Evolutionary conservation across 2,113 vertebrate genomes (phyloP).

Genomic region (Procavia capensis): DNA sequence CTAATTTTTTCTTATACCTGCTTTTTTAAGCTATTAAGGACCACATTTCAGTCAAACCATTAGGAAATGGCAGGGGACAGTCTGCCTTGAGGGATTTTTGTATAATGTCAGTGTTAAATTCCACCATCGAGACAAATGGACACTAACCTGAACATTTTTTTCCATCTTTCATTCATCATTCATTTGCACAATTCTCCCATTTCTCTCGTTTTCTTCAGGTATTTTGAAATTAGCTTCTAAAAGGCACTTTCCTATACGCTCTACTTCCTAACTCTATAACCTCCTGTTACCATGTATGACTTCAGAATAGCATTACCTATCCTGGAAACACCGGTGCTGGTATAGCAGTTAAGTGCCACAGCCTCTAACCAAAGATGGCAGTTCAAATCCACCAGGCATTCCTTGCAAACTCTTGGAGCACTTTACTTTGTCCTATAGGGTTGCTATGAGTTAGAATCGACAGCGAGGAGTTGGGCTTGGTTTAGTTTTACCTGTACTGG

Average conservation of each 20-base stretch:
- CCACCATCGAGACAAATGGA: neutral
- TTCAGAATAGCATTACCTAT: neutral
- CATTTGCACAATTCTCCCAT: neutral
- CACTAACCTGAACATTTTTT: neutral
- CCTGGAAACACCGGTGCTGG: neutral
- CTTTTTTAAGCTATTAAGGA: neutral
- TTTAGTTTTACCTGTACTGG: neutral
- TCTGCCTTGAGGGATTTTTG: neutral
- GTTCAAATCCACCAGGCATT: no score
- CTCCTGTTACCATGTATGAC: neutral
- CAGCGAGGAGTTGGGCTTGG: no score
- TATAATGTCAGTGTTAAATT: neutral
- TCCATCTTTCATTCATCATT: neutral
- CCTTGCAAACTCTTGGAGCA: no score
- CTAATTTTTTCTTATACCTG: neutral
- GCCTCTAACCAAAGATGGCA: no score
- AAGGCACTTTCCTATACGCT: neutral
- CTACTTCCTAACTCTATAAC: neutral
- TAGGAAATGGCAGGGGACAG: neutral
- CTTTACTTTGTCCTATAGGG: no score
- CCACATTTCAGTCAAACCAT: neutral
- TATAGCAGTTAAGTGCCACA: no score
- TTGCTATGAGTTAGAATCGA: no score
- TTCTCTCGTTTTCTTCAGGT: neutral
- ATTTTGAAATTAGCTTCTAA: neutral